Evolutionary conservation across 2,797 vertebrate species (phyloP).

Genomic region (Enteromius anoplus): DNA sequence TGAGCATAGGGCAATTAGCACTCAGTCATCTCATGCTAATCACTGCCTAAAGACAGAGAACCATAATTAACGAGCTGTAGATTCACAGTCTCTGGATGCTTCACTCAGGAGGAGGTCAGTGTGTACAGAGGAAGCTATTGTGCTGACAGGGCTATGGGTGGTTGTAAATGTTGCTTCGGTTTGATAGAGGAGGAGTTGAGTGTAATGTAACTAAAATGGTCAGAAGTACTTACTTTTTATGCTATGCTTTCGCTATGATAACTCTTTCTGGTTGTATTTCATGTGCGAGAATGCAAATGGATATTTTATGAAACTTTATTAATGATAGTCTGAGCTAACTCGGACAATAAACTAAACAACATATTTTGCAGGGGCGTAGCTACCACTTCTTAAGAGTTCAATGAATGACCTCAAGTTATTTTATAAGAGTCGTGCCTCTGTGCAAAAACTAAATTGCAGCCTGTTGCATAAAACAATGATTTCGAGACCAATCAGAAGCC

Average conservation of each 20-base stretch:
- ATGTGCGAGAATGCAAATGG: slow-evolving; percentile 7
- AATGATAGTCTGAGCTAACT: slow-evolving; percentile 1
- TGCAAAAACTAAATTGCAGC: not conserved
- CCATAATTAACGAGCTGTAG: slow-evolving; percentile 51
- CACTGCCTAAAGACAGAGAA: slow-evolving; percentile 51
- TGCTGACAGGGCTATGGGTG: slow-evolving; percentile 24
- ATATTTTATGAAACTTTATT: slow-evolving; percentile 7
- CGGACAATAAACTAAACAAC: not conserved
- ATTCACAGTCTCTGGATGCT: slow-evolving; percentile 18
- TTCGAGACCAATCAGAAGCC: not conserved
- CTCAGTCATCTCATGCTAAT: slow-evolving; percentile 50
- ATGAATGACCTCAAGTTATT: not conserved
- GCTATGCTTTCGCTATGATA: not conserved
- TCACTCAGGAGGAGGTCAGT: slow-evolving; percentile 28
- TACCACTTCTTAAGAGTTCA: not conserved
- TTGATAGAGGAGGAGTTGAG: slow-evolving; percentile 12
- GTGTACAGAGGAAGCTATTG: slow-evolving; percentile 14
- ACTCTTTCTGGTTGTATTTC: not conserved
- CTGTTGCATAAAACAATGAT: not conserved
- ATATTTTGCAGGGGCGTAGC: not conserved
- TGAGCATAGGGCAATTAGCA: slow-evolving; percentile 45
- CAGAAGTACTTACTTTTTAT: not conserved
- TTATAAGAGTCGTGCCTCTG: not conserved
- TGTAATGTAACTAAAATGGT: slow-evolving; percentile 10
- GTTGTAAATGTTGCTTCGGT: slow-evolving; percentile 2